Evolutionary conservation across 2,113 vertebrate genomes (phyloP).

Genomic region (Pachyramphus minor): DNA sequence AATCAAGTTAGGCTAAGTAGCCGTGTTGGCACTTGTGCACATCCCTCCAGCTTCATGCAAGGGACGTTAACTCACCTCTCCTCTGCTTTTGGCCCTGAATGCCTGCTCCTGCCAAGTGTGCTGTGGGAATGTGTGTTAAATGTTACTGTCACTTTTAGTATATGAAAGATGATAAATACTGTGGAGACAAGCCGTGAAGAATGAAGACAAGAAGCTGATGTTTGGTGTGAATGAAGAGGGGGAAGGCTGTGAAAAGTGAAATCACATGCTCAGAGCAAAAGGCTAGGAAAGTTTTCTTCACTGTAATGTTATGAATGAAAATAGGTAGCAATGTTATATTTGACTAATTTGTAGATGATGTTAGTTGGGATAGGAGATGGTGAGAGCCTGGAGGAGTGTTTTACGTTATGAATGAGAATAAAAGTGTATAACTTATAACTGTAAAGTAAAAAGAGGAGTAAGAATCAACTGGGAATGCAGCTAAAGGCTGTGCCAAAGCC

Average conservation of each 20-base stretch:
- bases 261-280: slow-evolving; percentile 47
- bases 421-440: neutral
- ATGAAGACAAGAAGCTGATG: slow-evolving; percentile 63
- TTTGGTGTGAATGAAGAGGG: slow-evolving; percentile 53
- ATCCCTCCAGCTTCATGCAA: neutral
- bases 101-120: slow-evolving; percentile 20
- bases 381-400: slow-evolving; percentile 38
- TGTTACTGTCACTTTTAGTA: slow-evolving; percentile 51
- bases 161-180: slow-evolving; percentile 50
- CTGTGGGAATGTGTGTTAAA: slow-evolving; percentile 37
- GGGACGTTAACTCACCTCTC: neutral
- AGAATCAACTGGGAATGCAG: neutral
- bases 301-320: slow-evolving; percentile 50
- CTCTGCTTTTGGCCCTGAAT: slow-evolving; percentile 14
- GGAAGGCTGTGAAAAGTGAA: slow-evolving; percentile 45
- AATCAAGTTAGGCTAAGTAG: neutral
- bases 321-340: slow-evolving; percentile 19
- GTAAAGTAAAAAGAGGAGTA: neutral
- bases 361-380: neutral
- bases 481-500: neutral
- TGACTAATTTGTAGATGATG: slow-evolving; percentile 12
- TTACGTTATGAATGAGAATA: neutral
- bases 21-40: neutral
- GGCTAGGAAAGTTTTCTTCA: slow-evolving; percentile 15
- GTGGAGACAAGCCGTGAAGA: slow-evolving; percentile 56